Conservation (phyloP, 1,140 invertebrate genomes). For the Pomphorhynchus laevis region DNA sequence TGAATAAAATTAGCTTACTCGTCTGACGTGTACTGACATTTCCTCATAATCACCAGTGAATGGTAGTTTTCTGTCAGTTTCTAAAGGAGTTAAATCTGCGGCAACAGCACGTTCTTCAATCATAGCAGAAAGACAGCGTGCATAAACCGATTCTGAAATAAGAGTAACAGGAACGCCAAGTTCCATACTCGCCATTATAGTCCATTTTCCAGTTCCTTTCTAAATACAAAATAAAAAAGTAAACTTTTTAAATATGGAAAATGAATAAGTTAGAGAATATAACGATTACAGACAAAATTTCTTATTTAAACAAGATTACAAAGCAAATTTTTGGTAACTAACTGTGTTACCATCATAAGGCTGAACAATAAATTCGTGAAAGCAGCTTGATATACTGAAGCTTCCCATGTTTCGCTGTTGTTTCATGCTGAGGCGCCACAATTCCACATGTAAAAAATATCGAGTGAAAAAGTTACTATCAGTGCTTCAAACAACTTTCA, state of each 20-base stretch:
- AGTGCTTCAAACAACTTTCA: no score
- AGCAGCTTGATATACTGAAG: no score
- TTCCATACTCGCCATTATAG: conserved; percentile 64
- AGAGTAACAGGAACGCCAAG: conserved; percentile 84
- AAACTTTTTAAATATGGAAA: no score
- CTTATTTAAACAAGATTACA: no score
- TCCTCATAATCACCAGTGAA: conserved; percentile 31
- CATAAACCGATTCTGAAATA: conserved; percentile 80
- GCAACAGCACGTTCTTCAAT: conserved; percentile 43
- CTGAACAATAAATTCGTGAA: no score
- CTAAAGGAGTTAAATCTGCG: conserved; percentile 32
- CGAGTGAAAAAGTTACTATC: no score
- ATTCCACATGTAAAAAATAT: no score
- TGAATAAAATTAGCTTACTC: conserved; percentile 18
- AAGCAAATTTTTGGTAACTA: no score
- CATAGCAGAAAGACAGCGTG: conserved; percentile 57
- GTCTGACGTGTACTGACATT: conserved; percentile 37
- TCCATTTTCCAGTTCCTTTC: conserved; percentile 98
- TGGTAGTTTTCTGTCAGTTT: conserved; percentile 24
- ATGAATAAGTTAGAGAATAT: no score
- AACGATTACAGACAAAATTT: neutral
- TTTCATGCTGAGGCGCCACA: no score
- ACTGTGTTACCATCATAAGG: no score
- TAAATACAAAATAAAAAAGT: conserved; percentile 13
- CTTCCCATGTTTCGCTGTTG: no score